These are phyloP conservation scores for Odontamblyopus rebecca DNA, from an alignment of 2,797 vertebrate genomes.

Conservation along the genomic window DNA sequence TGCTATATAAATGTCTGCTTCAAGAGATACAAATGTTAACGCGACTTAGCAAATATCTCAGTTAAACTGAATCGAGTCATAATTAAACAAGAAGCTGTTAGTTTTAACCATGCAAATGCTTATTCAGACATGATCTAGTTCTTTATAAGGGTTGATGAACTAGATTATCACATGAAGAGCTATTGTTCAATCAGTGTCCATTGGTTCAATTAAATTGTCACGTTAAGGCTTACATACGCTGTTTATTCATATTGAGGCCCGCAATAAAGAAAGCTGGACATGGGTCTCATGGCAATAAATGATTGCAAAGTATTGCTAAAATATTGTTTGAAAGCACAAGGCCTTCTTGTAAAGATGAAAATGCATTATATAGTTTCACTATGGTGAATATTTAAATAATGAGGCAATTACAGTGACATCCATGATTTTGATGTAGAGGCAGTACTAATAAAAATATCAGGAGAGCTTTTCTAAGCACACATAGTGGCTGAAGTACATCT, in stretches of 20 bases:
- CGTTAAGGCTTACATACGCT: slow-evolving; percentile 48
- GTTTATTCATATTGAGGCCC: slow-evolving; percentile 20
- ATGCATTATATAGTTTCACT: not conserved
- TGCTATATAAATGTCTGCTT: slow-evolving; percentile 6
- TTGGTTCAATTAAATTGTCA: slow-evolving; percentile 10
- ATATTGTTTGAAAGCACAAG: slow-evolving; percentile 22
- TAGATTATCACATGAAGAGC: slow-evolving; percentile 25
- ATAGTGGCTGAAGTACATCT: slow-evolving; percentile 13
- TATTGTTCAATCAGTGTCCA: slow-evolving; percentile 24
- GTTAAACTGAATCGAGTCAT: not conserved
- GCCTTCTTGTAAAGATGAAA: slow-evolving; percentile 14
- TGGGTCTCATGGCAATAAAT: not conserved
- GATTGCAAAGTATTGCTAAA: not conserved
- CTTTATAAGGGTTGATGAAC: not conserved
- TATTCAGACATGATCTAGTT: not conserved
- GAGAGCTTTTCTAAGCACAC: not conserved
- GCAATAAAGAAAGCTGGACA: not conserved
- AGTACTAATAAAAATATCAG: slow-evolving; percentile 8
- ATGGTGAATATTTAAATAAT: slow-evolving; percentile 6
- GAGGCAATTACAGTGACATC: slow-evolving; percentile 7
- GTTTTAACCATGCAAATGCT: slow-evolving; percentile 26
- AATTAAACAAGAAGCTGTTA: slow-evolving; percentile 13
- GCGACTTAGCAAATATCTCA: not conserved
- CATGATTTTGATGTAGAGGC: slow-evolving; percentile 10
- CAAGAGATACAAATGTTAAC: slow-evolving; percentile 20